Evolutionary conservation across 1,140 invertebrate species (phyloP).

Genomic region (Galendromus occidentalis): DNA sequence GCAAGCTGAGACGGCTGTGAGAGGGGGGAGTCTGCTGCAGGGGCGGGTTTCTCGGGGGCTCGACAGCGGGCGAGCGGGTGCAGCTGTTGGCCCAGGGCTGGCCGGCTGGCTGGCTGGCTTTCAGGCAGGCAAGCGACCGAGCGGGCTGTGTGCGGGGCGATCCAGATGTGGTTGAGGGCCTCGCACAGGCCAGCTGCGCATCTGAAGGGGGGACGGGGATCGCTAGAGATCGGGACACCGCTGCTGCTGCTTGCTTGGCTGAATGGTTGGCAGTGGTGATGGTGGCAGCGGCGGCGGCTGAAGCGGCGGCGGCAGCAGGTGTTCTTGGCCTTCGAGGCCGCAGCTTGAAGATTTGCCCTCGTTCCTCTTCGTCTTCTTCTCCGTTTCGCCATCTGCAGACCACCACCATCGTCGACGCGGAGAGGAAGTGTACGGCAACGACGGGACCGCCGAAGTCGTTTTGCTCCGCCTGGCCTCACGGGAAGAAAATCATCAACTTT

Average conservation of each 20-base stretch:
- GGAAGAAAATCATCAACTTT: too few relatives aligned
- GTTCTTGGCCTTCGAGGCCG: constrained; percentile 12
- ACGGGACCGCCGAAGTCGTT: too few relatives aligned
- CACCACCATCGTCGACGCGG: too few relatives aligned
- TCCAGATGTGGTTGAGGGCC: constrained; percentile 10
- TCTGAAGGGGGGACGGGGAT: too few relatives aligned
- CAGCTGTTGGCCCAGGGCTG: constrained; percentile 4
- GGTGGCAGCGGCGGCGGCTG: not conserved
- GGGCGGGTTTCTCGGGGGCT: not conserved
- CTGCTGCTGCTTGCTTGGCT: too few relatives aligned
- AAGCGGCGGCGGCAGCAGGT: not conserved
- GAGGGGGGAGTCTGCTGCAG: too few relatives aligned
- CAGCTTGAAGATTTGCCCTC: constrained; percentile 10
- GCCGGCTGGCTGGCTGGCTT: not conserved
- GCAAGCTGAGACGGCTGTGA: too few relatives aligned
- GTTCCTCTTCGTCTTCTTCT: not conserved
- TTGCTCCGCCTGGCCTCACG: too few relatives aligned
- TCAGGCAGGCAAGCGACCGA: not conserved
- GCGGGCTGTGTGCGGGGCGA: not conserved
- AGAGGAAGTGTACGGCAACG: too few relatives aligned
- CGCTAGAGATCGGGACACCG: too few relatives aligned
- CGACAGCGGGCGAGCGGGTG: not conserved
- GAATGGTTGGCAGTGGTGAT: too few relatives aligned
- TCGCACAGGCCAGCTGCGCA: not conserved
- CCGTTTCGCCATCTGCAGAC: too few relatives aligned